Conservation (phyloP, 2,797 vertebrate genomes). For the Microctenopoma stevenorrisi region DNA sequence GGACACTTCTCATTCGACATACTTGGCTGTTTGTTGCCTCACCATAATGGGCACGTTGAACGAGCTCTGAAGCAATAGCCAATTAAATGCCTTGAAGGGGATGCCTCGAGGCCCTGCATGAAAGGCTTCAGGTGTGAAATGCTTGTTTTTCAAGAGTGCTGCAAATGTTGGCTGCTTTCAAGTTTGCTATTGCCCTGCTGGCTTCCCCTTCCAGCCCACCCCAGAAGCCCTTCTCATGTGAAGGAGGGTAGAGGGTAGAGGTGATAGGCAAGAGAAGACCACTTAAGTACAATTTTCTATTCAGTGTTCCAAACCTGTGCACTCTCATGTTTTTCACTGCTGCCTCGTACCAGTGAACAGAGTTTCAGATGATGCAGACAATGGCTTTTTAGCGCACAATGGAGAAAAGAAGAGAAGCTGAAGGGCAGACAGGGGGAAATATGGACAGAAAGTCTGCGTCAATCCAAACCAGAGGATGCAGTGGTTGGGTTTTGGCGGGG, state of each 20-base stretch:
- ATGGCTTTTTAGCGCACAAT: constrained; percentile 93
- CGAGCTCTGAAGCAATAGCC: constrained; percentile 97
- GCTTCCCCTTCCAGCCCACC: constrained; percentile 82
- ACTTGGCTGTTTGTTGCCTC: constrained; percentile 92
- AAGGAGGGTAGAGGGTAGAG: constrained; percentile 84
- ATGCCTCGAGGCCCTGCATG: constrained; percentile 93
- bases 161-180: constrained; percentile 98
- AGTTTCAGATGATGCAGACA: constrained; percentile 92
- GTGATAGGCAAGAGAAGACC: constrained; percentile 91
- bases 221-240: constrained; percentile 89
- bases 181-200: constrained; percentile 86
- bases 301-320: constrained; percentile 94
- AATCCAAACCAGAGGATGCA: constrained; percentile 67
- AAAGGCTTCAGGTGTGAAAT: constrained; percentile 99
- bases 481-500: constrained; percentile 53
- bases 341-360: constrained; percentile 88
- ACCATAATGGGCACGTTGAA: constrained; percentile 95
- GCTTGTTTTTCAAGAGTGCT: constrained; percentile 99
- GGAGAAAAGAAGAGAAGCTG: constrained; percentile 89
- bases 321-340: constrained; percentile 87
- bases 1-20: constrained; percentile 93
- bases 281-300: constrained; percentile 99
- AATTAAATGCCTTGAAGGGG: constrained; percentile 99
- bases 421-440: constrained; percentile 86
- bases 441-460: constrained; percentile 74